phyloP scores from a whole-genome alignment of 2,113 vertebrate species.

The Rissa tridactyla region DNA sequence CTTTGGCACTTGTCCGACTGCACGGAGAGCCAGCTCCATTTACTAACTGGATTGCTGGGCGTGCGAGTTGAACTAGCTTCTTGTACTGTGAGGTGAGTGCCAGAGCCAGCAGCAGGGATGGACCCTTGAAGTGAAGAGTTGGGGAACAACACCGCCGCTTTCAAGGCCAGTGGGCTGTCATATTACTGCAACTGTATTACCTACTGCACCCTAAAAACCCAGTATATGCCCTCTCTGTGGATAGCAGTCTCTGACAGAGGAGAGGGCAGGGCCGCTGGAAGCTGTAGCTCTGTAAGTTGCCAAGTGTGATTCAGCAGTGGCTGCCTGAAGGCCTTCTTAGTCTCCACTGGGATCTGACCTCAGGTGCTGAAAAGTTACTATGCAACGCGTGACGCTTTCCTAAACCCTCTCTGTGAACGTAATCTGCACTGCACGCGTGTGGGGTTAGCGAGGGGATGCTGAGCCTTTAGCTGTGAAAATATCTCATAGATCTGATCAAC shows the following conservation, averaged over 20 bases:
- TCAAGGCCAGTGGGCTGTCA: neutral
- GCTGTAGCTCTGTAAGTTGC: neutral
- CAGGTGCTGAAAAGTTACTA: neutral
- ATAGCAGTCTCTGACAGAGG: neutral
- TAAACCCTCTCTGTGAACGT: neutral
- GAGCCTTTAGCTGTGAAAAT: neutral
- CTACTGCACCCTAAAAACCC: neutral
- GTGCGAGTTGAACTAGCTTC: neutral
- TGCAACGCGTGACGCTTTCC: neutral
- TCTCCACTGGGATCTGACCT: neutral
- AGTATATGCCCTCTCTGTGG: neutral
- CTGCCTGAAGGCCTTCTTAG: neutral
- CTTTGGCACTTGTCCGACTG: neutral
- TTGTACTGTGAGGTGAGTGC: neutral
- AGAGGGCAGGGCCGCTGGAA: neutral
- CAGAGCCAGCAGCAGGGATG: neutral
- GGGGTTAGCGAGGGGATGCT: neutral
- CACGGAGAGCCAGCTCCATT: neutral
- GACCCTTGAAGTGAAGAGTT: neutral
- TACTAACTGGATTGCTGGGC: neutral
- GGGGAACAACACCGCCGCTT: rapidly evolving
- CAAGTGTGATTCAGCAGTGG: neutral
- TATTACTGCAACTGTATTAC: neutral
- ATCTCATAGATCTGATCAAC: neutral
- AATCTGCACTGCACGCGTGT: neutral